Conservation (phyloP, 2,888 invertebrate species). For the Ceratothoa steindachneri region DNA sequence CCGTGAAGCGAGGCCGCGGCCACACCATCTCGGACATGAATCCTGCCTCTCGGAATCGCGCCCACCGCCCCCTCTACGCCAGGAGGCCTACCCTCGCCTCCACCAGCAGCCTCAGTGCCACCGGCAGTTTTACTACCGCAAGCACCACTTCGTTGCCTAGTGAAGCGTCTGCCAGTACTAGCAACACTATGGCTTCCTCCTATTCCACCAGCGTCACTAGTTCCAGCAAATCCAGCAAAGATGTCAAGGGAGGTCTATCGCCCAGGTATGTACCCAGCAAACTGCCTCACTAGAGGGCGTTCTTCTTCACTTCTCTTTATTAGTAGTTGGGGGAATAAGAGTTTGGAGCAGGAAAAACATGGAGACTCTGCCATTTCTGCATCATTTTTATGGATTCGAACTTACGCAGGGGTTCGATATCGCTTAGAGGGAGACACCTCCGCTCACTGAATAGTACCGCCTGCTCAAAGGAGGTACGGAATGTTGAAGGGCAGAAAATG, state of each 20-base stretch:
- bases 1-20: slow-evolving; percentile 62
- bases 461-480: no score
- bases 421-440: no score
- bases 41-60: slow-evolving; percentile 58
- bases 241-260: slow-evolving; percentile 27
- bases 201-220: not conserved
- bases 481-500: no score
- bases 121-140: not conserved
- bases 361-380: no score
- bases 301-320: no score
- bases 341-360: no score
- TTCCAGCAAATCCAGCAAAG: slow-evolving; percentile 15
- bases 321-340: no score
- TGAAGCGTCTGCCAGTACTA: slow-evolving; percentile 3
- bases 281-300: no score
- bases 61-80: not conserved
- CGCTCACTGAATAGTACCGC: no score
- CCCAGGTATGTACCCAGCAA: slow-evolving; percentile 65
- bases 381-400: no score
- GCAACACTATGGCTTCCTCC: not conserved
- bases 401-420: no score
- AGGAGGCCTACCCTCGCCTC: not conserved
- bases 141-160: not conserved
- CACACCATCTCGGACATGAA: slow-evolving; percentile 86
- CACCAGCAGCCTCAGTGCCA: not conserved